Base-by-base conservation (phyloP, 1,140 invertebrate genomes). In the Laupala kohalensis region DNA sequence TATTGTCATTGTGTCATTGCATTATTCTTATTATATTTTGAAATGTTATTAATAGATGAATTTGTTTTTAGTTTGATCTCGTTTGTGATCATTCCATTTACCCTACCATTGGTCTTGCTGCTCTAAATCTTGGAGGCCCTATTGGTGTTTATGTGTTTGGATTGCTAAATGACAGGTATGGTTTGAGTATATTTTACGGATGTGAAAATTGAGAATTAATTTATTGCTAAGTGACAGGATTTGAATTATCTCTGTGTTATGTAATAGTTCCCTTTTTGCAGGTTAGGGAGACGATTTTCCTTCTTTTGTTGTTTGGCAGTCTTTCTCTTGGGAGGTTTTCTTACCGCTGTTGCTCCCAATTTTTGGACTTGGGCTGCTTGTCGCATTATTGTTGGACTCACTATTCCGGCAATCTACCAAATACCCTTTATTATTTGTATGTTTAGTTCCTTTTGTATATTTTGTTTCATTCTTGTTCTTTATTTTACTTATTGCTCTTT, bases 361-460 rank as follows among this genome's bases (percentile, higher is more conserved):
- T 95, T 93, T 78, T 92, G 89, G 87, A 86, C 86, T 64, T 96
- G 94, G 91, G 88, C 91, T 0, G 80, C 85, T 2, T 90, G 89
- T 75, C 83, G 92, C 75, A 83, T 90, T 15, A 83, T 95, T 68
- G 92, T 94, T 5, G 94, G 93, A 23, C 79, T 95, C 1, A 94
- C 93, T 0, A 93, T 95, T 75, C 93, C 93, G 12, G 93, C 93
- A 5, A 90, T 95, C n/a, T 96, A 95, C 81, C 93, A 96, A 83
- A 94, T 96, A 79, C 94, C 94, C 5, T 96, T 95, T 77, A 95
- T 96, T 72, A 95, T 96, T 77, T 92, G 94, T 95, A 84, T n/a
- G n/a, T 90, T 88, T 83, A 70, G 74, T 68, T 73, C 65, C 74
- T 68, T 70, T 72, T 69, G 24, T 70, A 12, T n/a, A n/a, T n/a